Evolutionary conservation across 2,888 invertebrate species (phyloP).

Genomic region (Spisula subtruncata): DNA sequence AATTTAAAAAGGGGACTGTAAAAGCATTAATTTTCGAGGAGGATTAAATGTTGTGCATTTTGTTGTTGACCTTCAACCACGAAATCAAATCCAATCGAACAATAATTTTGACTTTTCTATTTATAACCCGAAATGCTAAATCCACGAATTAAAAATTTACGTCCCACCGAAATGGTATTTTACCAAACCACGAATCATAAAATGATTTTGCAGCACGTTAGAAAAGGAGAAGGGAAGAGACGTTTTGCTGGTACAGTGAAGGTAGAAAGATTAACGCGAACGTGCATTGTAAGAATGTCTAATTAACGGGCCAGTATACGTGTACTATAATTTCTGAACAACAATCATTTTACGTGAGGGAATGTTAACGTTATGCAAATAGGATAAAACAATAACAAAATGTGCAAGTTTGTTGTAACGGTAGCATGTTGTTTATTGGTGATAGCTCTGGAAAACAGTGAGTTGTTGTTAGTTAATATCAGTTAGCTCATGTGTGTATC

Average conservation of each 20-base stretch:
- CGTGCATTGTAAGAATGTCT: background rate
- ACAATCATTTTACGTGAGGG: background rate
- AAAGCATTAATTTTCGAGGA: no score
- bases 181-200: no score
- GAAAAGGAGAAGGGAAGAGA: background rate
- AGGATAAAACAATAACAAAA: background rate
- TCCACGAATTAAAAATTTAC: no score
- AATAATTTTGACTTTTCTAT: no score
- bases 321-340: background rate
- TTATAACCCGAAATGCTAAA: no score
- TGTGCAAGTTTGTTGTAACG: background rate
- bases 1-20: no score
- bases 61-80: no score
- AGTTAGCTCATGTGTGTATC: no score
- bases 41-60: no score
- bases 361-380: background rate
- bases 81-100: no score
- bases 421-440: background rate
- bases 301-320: background rate
- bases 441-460: background rate
- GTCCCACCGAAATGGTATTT: no score
- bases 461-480: background rate
- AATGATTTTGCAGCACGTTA: no score
- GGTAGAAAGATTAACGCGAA: background rate
- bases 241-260: background rate